phyloP scores from a whole-genome alignment of 2,113 vertebrate species.

The Percopsis transmontana region DNA sequence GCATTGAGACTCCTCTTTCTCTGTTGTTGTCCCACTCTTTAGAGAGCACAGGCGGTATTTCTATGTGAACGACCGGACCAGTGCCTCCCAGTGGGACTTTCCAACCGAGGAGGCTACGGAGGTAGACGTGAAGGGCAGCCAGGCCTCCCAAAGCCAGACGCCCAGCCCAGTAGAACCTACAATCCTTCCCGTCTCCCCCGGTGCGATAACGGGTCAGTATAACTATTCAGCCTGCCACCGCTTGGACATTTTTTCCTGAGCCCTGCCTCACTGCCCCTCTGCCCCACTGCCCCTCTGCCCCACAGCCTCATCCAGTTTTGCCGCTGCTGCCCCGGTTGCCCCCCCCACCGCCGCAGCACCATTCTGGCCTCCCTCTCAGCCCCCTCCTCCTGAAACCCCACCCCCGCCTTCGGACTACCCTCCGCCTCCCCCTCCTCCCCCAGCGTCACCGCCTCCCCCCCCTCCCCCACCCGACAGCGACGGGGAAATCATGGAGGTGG shows the following conservation, averaged over 20 bases:
- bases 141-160: conserved; percentile 68
- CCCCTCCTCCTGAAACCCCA: conserved; percentile 83
- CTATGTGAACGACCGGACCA: conserved; percentile 97
- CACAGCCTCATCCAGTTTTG: conserved; percentile 27
- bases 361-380: conserved; percentile 81
- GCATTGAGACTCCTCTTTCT: conserved; percentile 73
- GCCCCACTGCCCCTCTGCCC: background rate
- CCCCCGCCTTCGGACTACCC: conserved; percentile 85
- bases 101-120: conserved; percentile 88
- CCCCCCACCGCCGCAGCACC: conserved; percentile 66
- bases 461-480: conserved; percentile 86
- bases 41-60: conserved; percentile 99
- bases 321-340: conserved; percentile 55
- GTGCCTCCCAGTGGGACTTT: conserved; percentile 97
- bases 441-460: conserved; percentile 78
- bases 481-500: conserved; percentile 93
- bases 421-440: conserved; percentile 82
- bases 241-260: no score
- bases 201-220: conserved; percentile 47
- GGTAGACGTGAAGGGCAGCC: conserved; percentile 65
- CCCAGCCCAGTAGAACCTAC: conserved; percentile 65
- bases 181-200: conserved; percentile 24
- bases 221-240: background rate
- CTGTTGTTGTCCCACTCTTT: conserved; percentile 95
- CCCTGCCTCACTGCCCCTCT: no score